Base-by-base conservation (phyloP, 2,797 vertebrate species). In the Chaetophractus vellerosus region DNA sequence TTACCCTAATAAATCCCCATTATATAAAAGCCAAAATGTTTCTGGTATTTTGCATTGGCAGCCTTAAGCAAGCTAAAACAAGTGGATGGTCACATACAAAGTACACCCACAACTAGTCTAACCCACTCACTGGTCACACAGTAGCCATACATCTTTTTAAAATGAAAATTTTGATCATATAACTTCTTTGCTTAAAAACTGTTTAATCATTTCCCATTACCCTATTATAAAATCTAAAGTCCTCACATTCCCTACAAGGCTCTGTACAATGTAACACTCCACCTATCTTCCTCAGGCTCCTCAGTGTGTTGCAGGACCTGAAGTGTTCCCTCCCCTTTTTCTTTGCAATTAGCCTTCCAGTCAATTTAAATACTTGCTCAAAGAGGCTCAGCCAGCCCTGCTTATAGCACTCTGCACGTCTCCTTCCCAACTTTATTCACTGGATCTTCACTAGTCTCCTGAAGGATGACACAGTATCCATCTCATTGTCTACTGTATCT, bases 81-180 rank as follows among this genome's bases (percentile, higher is more conserved):
- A 45, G 45, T 55, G 55, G 28, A 93, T 16, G 75, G 33, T 33
- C 31, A 66, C 79, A 68, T 2, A 63, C 6, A 18, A 5, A 18
- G 18, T 55, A 55, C 52, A 55, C 52, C 18, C 52, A 55, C 52
- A 16, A 19, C 52, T 55, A 55, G 52, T 55, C 52, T 55, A 55
- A 21, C 18, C 52, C 18, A 55, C 52, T 16, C 18, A 55, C 18
- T 55, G 16, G 52, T 19, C 52, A 55, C 16, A 52, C 50, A 52
- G 14, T 16, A 55, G 16, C 52, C 33, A 81, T 36, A 61, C 26
- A 64, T 64, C 48, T 69, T 92, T 81, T 80, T 76, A 5, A 95
- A 93, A 78, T 52, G 57, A 92, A 78, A 74, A 87, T 66, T 69
- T 57, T 87, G 33, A 85, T 89, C 31, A 59, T 61, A 12, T 76